Conservation (phyloP, 2,888 invertebrate species). For the Phytoseiulus persimilis region DNA sequence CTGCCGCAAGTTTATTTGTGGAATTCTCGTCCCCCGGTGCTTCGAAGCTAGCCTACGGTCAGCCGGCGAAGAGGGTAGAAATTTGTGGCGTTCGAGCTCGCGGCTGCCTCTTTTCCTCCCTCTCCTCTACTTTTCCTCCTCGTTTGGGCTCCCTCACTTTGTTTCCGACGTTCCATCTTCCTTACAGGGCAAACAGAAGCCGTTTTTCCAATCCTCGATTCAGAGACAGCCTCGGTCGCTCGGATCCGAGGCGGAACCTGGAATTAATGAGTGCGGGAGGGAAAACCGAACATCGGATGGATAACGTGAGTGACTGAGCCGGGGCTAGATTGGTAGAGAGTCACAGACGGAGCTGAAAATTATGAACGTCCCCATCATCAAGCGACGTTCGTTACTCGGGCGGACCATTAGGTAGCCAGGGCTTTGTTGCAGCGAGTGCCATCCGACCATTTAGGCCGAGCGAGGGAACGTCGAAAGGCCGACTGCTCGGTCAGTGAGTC, state of each 20-base stretch:
- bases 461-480: no score
- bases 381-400: not conserved
- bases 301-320: not conserved
- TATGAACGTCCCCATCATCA: not conserved
- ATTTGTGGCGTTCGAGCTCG: no score
- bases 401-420: not conserved
- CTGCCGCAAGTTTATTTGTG: no score
- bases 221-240: not conserved
- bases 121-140: not conserved
- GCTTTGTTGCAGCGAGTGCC: not conserved
- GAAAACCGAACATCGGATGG: not conserved
- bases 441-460: not conserved
- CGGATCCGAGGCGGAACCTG: not conserved
- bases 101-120: not conserved
- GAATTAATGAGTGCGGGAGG: not conserved
- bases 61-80: no score
- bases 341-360: not conserved
- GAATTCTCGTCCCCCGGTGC: no score
- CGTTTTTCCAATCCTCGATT: not conserved
- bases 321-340: not conserved
- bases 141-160: not conserved
- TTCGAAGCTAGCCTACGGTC: no score
- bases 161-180: no score
- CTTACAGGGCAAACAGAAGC: not conserved
- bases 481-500: not conserved